Evolutionary conservation across 2,113 vertebrate species (phyloP).

Genomic region (Furnarius figulus): DNA sequence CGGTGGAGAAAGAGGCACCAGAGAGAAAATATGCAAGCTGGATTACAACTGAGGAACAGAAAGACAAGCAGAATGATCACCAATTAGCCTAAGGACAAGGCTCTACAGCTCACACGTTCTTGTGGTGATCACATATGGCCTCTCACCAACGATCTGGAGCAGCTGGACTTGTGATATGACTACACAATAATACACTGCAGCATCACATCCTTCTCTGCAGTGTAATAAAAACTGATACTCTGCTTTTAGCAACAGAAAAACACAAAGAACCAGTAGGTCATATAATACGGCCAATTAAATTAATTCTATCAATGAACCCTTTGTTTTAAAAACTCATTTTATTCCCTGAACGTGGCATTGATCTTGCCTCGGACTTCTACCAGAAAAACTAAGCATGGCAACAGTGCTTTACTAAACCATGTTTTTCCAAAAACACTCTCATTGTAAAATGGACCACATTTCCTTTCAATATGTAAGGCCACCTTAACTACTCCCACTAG

Average conservation of each 20-base stretch:
- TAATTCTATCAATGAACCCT: neutral
- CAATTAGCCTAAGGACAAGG: slow-evolving; percentile 19
- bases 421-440: neutral
- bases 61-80: slow-evolving; percentile 26
- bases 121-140: slow-evolving; percentile 4
- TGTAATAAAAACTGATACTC: neutral
- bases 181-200: neutral
- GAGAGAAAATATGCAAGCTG: neutral
- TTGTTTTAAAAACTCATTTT: neutral
- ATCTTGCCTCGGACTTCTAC: neutral
- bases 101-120: neutral
- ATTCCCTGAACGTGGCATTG: neutral
- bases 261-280: neutral
- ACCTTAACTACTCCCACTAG: neutral
- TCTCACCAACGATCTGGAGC: slow-evolving; percentile 21
- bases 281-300: neutral
- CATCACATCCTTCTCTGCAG: neutral
- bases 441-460: neutral
- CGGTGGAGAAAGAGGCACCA: neutral
- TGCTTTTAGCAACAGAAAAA: neutral
- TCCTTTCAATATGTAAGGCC: neutral
- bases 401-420: neutral
- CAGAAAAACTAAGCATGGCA: neutral
- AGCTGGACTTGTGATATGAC: neutral
- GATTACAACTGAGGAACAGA: neutral